Evolutionary conservation across 2,888 invertebrate species (phyloP), one percentile per base, ranked within the genome.

Genomic region (Drosophila longiperda): DNA sequence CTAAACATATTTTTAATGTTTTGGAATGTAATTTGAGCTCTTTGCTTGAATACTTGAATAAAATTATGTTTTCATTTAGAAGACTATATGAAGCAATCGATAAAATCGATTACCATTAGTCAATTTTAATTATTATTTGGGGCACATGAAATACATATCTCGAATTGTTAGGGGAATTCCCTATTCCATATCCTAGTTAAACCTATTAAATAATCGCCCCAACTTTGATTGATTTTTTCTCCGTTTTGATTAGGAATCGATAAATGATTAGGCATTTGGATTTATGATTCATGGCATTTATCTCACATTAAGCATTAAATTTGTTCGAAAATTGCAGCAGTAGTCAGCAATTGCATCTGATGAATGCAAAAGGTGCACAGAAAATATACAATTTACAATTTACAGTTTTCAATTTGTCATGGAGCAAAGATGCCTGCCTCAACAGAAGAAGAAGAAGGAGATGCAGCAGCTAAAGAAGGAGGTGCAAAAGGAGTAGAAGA

Each of bases 271-370:
- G 17, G 8, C 49, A 72, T 59, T 73, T 36, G 9, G 58, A 62
- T 65, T 59, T 38, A 49, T 55, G 29, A 61, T 57, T 53, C 42
- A 11, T 34, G 29, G 29, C 23, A 52, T 52, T 52, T 49, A n/a
- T 58, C 55, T 59, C 55, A 34, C 12, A n/a, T 65, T 59, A 73
- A 60, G 52, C 52, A 48, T 62, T 65, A 55, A 55, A 66, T 70
- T 64, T 69, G 52, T 58, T 50, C 58, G 57, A 50, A 32, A 40
- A 60, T 36, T 40, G 40, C 34, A 12, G 26, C 48, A 55, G 53
- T 61, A 66, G 49, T 50, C 64, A 54, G 73, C 70, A 84, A 87
- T 82, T 57, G 74, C 57, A 84, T 66, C 78, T 71, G 67, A 64
- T 79, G 71, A 20, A 20, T 45, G 45, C 20, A 45, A 23, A 45